Evolutionary conservation across 1,140 invertebrate genomes (phyloP).

Genomic region (Calephelis nemesis): DNA sequence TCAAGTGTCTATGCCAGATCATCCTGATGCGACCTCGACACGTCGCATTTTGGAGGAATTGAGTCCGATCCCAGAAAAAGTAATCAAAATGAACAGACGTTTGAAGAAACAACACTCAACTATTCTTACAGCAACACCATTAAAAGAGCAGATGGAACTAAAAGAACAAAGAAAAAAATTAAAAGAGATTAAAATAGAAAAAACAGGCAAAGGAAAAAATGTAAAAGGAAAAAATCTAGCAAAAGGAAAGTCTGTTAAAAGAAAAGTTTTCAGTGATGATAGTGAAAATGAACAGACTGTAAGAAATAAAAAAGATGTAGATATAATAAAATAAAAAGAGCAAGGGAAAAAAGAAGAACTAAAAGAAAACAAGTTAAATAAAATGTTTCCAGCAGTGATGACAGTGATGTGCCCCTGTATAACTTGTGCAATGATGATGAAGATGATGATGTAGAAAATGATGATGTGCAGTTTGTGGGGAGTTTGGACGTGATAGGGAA

Average conservation of each 20-base stretch:
- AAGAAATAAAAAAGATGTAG: too few relatives aligned
- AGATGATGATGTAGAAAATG: too few relatives aligned
- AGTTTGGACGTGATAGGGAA: too few relatives aligned
- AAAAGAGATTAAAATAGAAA: conserved; percentile 18
- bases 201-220: conserved; percentile 19
- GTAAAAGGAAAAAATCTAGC: conserved; percentile 22
- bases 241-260: conserved; percentile 20
- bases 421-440: background rate
- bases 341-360: conserved; percentile 7
- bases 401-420: conserved; percentile 19
- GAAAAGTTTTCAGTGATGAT: too few relatives aligned
- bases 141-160: conserved; percentile 22
- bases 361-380: conserved; percentile 22
- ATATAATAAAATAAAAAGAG: too few relatives aligned
- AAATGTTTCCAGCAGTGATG: conserved; percentile 20
- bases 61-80: background rate
- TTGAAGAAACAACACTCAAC: conserved; percentile 19
- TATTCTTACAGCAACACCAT: conserved; percentile 15
- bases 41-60: too few relatives aligned
- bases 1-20: background rate
- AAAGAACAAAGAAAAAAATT: conserved; percentile 24
- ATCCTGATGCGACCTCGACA: background rate
- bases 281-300: too few relatives aligned
- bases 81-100: conserved; percentile 25
- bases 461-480: too few relatives aligned